Base-by-base conservation (phyloP, 2,113 vertebrate species). In the Agapornis roseicollis region DNA sequence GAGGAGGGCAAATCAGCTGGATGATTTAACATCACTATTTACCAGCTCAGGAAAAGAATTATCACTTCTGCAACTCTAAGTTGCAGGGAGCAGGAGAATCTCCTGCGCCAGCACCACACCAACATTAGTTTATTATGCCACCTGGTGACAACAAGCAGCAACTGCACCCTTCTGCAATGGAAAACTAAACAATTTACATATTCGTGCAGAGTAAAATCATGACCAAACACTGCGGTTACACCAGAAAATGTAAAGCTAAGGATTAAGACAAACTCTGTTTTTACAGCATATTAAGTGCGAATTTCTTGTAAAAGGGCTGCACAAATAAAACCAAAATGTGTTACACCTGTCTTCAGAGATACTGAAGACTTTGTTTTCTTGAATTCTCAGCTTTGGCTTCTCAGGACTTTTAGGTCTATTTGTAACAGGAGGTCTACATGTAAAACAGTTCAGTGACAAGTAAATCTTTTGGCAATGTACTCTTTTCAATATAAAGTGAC, bases 131-230 rank as follows among this genome's bases (percentile, higher is more conserved):
- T 84, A 4, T 74, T 42, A 1, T 64, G 91, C 93, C 97, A 94
- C 47, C 96, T 92, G 63, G n/a, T 93, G 96, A 73, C 76, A 73
- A 37, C 3, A 58, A n/a, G 27, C 12, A 35, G 60, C 35, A 90
- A 79, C 1, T 56, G 70, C 88, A 83, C 1, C 7, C 4, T 41
- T 35, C 58, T 28, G 44, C 17, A 25, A 47, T 0, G 11, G 8
- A n/a, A 95, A 91, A 41, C 13, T 4, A 63, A 15, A 3, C 5
- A 4, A n/a, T 39, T 69, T 8, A 8, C 33, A 4, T 13, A 19
- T 33, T 18, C 0, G 0, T 20, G 14, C 52, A 6, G 0, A n/a
- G 47, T 15, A 58, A 91, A 82, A 47, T 1, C 3, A 49, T 13
- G 20, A 68, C 4, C 35, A 24, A 77, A 50, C 17, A 53, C 69